Base-by-base conservation (phyloP, 92 coral and sea anemone species). In the Porites cylindrica region DNA sequence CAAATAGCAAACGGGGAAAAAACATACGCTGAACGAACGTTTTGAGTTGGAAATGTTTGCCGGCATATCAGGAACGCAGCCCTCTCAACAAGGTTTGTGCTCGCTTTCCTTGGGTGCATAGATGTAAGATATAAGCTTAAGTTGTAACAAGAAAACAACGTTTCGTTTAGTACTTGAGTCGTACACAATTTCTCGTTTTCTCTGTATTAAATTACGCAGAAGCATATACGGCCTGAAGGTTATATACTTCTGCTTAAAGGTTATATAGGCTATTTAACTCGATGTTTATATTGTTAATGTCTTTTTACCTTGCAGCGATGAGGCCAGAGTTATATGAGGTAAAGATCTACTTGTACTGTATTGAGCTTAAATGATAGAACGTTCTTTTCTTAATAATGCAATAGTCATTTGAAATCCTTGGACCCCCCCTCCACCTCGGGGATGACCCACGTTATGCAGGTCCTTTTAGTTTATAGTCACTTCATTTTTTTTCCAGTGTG, bases 291-390 rank as follows among this genome's bases (percentile, higher is more conserved):
- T 38, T 38, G 5, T 38, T 38, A 38, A 38, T 38, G 47, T 4
- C 47, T 38, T 38, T 38, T 38, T 38, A 38, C 6, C 47, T 38
- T 54, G 26, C 75, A 96, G 99, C 98, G 11, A 93, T 95, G 96
- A 96, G 99, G 83, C 98, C 99, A 26, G 99, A 96, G 78, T 66
- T 96, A 43, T 96, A 89, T 79, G 99, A 96, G 98, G 99, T 96
- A 94, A 7, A 80, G 29, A 38, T 43, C 43, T 51, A 8, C 59
- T 11, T 29, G 19, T 54, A 24, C 47, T 56, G 20, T 17, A 29
- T 11, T 18, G 20, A 65, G 24, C 69, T 65, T 65, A 65, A 60
- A 12, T 60, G 5, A 12, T 60, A 60, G 8, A 19, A 18, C 21
- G 32, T 29, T 29, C 32, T 65, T 24, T 65, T 8, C 10, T 18